Evolutionary conservation across 2,113 vertebrate genomes (phyloP), one percentile per base, ranked within the genome.

Genomic region (Megaleporinus macrocephalus): DNA sequence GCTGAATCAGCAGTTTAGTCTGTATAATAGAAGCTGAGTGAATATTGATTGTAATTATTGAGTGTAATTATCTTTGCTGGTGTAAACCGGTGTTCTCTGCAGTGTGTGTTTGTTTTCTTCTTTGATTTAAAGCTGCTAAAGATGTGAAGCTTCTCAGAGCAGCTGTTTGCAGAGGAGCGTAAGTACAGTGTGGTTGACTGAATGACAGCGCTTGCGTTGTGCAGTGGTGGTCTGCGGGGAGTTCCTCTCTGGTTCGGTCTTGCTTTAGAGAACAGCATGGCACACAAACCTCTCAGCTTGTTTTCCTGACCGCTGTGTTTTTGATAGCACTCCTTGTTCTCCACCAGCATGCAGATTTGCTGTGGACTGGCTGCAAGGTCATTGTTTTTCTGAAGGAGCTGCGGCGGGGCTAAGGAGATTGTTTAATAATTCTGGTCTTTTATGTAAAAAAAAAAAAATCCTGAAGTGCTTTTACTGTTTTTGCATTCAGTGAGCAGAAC

Each of bases 231-330:
- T 44, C 27, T 77, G 47, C 47, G 53, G 14, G 41, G 73, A 53
- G 69, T 77, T 27, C 29, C 29, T 16, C 30, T 3, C 24, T 27
- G 78, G 5, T 76, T 63, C 24, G 72, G 33, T 18, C 47, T 55
- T 2, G 5, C 30, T 30, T 0, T n/a, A 22, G 13, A 26, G 78
- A 61, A 72, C 33, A 71, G 78, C n/a, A 76, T 57, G 47, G 73
- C 83, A 71, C 61, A 70, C 27, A n/a, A 70, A 68, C 77, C 53
- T 53, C 77, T 44, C 29, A 3, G 76, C 71, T 79, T 74, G 71
- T 84, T 79, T 69, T 74, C 73, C 49, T 78, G 41, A 74, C 71
- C 70, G 20, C 70, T 83, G 15, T 83, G 15, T 53, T n/a, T 62
- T 61, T 36, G 16, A 26, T 63, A 49, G 62, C 27, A 29, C 82